Evolutionary conservation across 2,113 vertebrate genomes (phyloP), one percentile per base, ranked within the genome.

Genomic region (Marmota flaviventris): DNA sequence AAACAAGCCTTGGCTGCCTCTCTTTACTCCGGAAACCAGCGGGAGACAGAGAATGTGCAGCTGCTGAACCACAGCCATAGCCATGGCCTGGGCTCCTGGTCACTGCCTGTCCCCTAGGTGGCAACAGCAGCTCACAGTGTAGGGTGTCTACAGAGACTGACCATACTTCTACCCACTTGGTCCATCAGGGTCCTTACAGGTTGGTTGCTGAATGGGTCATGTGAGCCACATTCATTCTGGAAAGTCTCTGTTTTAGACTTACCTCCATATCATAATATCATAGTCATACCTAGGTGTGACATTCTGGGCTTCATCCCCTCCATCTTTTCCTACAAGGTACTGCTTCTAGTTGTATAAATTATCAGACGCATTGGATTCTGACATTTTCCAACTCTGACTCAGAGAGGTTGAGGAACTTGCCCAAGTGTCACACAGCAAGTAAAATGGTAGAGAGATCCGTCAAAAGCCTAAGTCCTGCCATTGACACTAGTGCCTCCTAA

Each of bases 11-110:
- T 85, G 92, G 92, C 89, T 0, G 13, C 91, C 88, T 72, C 83
- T 85, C 95, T 92, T 84, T 81, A 96, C 91, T 96, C 96, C 73
- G 39, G 96, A 97, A 97, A 96, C 91, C 95, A 98, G 95, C 93
- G 25, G 95, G 94, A 96, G 95, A 76, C 76, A 22, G 77, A 72
- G 93, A 95, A 97, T 96, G 94, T 94, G 70, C 58, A n/a, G 53
- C 32, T 76, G 84, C 81, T 75, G 70, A 83, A 29, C 58, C 22
- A 11, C 78, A 77, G 87, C 34, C 72, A 32, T 58, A 93, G 53
- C 37, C 65, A 1, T 45, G 65, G 56, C 77, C 69, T 11, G 37
- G 87, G 87, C 51, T 91, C 81, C 48, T 37, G 75, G 77, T 89
- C 96, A 87, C 42, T 0, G 37, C 69, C 61, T 96, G 89, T 93